phyloP scores from a whole-genome alignment of 1,140 invertebrate species.

The Bombus picipes region DNA sequence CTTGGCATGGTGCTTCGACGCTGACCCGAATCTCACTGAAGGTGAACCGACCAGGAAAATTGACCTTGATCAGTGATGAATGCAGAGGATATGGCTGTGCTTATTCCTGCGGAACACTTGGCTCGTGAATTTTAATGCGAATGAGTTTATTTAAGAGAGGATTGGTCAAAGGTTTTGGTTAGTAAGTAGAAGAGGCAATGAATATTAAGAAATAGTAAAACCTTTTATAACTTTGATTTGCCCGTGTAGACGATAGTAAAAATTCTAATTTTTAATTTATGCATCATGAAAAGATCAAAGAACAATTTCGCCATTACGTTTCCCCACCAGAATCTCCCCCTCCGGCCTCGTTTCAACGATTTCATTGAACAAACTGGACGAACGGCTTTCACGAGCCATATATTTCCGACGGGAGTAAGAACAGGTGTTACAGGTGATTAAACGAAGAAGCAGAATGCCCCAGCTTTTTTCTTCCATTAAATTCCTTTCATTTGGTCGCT shows the following conservation, averaged over 20 bases:
- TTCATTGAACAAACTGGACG: neutral
- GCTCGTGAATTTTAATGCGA: neutral
- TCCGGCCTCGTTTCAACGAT: neutral
- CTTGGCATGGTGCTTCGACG: neutral
- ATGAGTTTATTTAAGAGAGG: neutral
- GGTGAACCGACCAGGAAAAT: neutral
- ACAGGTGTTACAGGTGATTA: conserved; percentile 20
- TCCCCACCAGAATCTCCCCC: neutral
- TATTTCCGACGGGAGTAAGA: conserved; percentile 13
- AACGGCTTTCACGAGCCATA: neutral
- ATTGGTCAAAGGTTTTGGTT: neutral
- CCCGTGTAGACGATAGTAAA: neutral
- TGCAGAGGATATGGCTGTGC: too few species aligned
- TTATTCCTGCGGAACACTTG: too few species aligned
- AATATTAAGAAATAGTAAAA: neutral
- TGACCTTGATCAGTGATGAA: conserved; percentile 2
- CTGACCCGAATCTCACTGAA: neutral
- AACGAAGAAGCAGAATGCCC: conserved; percentile 6
- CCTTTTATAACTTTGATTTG: neutral
- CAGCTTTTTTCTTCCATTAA: neutral
- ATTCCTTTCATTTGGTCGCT: neutral
- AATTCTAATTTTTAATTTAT: neutral
- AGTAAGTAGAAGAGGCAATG: neutral
- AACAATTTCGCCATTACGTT: neutral
- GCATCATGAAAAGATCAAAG: neutral